Evolutionary conservation across 2,797 vertebrate genomes (phyloP).

Genomic region (Cossypha caffra): DNA sequence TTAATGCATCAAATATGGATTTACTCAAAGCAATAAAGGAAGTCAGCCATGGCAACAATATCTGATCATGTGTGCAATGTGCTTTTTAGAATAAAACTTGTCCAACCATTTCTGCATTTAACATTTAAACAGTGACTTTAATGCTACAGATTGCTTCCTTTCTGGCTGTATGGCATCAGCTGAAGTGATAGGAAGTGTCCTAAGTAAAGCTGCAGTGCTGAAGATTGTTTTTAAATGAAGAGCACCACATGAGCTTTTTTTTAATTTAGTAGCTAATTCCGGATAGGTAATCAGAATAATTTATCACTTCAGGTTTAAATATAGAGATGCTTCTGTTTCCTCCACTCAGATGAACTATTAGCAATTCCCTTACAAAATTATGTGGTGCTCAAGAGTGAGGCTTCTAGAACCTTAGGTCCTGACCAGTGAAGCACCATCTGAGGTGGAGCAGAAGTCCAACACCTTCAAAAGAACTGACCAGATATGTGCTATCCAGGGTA

Average conservation of each 20-base stretch:
- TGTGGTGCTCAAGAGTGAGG: neutral
- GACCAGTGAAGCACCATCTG: neutral
- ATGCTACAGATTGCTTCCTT: neutral
- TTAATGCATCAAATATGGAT: conserved; percentile 54
- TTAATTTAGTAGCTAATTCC: neutral
- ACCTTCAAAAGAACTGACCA: neutral
- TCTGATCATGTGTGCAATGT: conserved; percentile 19
- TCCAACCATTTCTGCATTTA: neutral
- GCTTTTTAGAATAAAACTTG: neutral
- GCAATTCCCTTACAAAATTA: neutral
- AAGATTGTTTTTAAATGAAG: neutral
- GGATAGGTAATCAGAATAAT: neutral
- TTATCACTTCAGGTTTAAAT: neutral
- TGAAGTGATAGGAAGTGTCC: neutral
- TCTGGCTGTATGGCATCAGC: neutral
- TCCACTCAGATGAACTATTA: neutral
- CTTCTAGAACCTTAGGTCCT: neutral
- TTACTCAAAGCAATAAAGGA: conserved; percentile 46
- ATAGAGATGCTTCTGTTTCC: neutral
- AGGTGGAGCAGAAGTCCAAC: neutral
- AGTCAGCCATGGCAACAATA: conserved; percentile 31
- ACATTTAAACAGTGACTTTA: neutral
- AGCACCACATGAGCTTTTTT: neutral
- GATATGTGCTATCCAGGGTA: neutral
- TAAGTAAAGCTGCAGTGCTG: neutral